These are phyloP conservation scores for Vanessa tameamea DNA, from an alignment of 1,140 invertebrate species.

Conservation along the genomic window DNA sequence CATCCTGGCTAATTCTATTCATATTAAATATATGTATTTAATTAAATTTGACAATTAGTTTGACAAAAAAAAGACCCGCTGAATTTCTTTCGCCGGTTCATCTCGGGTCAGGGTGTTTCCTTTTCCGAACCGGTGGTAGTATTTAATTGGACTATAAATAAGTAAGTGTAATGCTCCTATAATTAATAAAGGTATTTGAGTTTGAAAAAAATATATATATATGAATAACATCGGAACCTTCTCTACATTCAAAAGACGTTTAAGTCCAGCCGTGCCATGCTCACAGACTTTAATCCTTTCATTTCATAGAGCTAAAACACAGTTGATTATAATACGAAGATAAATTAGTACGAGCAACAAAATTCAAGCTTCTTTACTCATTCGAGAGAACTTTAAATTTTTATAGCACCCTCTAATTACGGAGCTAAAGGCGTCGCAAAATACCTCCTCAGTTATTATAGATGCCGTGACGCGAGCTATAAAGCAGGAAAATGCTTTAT, in stretches of 20 bases:
- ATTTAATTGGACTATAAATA: too few species aligned
- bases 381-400: slow-evolving; percentile 12
- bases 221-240: too few species aligned
- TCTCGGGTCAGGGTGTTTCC: too few species aligned
- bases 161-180: too few species aligned
- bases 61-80: too few species aligned
- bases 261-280: background rate
- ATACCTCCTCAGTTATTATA: slow-evolving; percentile 68
- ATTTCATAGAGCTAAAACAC: background rate
- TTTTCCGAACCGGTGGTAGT: too few species aligned
- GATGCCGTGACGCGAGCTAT: slow-evolving; percentile 67
- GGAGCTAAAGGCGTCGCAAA: slow-evolving; percentile 63
- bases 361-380: slow-evolving; percentile 2
- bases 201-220: too few species aligned
- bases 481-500: slow-evolving; percentile 69
- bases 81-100: too few species aligned
- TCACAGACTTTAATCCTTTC: background rate
- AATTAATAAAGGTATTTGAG: too few species aligned
- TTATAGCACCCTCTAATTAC: slow-evolving; percentile 55
- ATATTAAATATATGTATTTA: too few species aligned
- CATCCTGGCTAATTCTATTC: too few species aligned
- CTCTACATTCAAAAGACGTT: background rate
- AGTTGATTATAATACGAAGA: slow-evolving; percentile 2
- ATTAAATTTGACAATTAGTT: too few species aligned
- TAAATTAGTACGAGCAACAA: slow-evolving; percentile 12